Conservation (phyloP, 1,140 invertebrate genomes). For the Augochlora pura region DNA sequence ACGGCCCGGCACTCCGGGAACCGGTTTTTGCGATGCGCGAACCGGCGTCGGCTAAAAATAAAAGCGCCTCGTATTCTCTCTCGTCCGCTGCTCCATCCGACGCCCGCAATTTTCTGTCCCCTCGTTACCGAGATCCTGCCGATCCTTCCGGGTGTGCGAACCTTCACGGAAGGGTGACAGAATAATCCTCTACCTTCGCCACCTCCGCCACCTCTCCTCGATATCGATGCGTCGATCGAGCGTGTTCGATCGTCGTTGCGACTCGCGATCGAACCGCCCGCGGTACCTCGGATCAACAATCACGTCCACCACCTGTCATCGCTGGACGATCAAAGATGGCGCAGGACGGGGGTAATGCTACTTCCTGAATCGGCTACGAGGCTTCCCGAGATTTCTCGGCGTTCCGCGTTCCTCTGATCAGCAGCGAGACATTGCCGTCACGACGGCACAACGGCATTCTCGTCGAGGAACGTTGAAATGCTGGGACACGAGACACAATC, state of each 20-base stretch:
- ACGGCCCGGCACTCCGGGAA: constrained; percentile 46
- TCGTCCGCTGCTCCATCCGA: constrained; percentile 21
- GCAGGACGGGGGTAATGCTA: background rate
- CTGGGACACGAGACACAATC: background rate
- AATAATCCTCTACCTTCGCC: too few relatives aligned
- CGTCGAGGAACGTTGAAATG: constrained; percentile 4
- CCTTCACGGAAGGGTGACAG: too few relatives aligned
- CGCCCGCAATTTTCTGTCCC: constrained; percentile 35
- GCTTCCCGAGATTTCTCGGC: background rate
- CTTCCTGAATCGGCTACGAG: constrained; percentile 10
- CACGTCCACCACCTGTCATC: constrained; percentile 47
- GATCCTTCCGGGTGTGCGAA: constrained; percentile 19
- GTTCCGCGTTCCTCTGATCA: constrained; percentile 9
- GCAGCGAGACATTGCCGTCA: background rate
- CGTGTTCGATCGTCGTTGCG: constrained; percentile 5
- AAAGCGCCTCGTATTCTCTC: constrained; percentile 45
- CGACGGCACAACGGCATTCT: background rate
- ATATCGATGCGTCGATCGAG: too few relatives aligned
- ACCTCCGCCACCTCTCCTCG: too few relatives aligned
- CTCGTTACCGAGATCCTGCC: background rate
- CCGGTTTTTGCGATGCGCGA: constrained; percentile 70
- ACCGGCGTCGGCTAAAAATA: constrained; percentile 67
- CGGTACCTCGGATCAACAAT: constrained; percentile 28
- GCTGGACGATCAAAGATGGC: constrained; percentile 18
- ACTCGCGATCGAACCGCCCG: constrained; percentile 17